Base-by-base conservation (phyloP, 2,113 vertebrate species). In the Geococcyx californianus region DNA sequence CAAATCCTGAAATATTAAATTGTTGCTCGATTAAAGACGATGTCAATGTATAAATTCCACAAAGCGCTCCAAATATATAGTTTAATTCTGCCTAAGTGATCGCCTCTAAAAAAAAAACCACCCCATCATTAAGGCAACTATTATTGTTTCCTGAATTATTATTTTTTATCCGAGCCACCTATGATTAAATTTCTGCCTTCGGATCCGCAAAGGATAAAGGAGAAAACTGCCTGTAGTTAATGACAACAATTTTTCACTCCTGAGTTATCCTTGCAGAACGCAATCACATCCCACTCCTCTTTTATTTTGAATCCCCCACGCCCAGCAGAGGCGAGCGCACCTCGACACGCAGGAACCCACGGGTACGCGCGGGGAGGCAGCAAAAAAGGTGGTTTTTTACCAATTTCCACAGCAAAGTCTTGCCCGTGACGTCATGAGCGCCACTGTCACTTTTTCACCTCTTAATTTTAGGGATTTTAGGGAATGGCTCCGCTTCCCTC, bases 131-230 rank as follows among this genome's bases (percentile, higher is more conserved):
- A 81, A 96, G 81, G 73, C 96, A 94, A 97, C 89, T 90, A 94
- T 96, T 97, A 97, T 93, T 95, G 11, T 95, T 96, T 94, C 92
- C 94, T 97, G 96, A 94, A 90, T 97, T 80, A 84, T 75, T 56
- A 34, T 86, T 77, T 84, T 89, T 13, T 56, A 49, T 58, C 62
- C 40, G 26, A 44, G 40, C 84, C 69, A 95, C 95, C 52, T 66
- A 78, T 95, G 96, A 98, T 95, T 95, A 98, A 98, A 97, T 97
- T 87, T 85, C 76, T 89, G 93, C 95, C 95, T 96, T 95, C 89
- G 34, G 20, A 87, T 94, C 90, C 79, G 84, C 93, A 70, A 97
- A 95, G 78, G 97, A 97, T 93, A 97, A 95, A 97, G 68, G 89
- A 92, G 70, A 92, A 97, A 97, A 95, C 88, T 82, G 93, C 95